Base-by-base conservation (phyloP, 2,113 vertebrate species). In the Boulengerochromis microlepis region DNA sequence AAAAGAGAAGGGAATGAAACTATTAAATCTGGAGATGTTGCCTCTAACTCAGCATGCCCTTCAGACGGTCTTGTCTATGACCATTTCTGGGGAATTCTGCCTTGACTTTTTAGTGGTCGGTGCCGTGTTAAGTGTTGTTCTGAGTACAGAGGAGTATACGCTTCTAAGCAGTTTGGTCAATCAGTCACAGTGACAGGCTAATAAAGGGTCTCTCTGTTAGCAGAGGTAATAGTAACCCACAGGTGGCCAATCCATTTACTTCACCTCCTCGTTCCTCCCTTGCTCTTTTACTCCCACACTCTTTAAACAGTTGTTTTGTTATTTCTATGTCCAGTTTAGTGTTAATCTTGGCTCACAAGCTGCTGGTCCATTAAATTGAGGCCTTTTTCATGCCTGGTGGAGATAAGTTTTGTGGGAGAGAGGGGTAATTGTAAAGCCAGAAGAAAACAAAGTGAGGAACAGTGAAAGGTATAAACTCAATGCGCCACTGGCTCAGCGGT, bases 181-280 rank as follows among this genome's bases (percentile, higher is more conserved):
- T 93, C 90, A 80, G 83, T 94, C 92, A 94, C 24, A 47, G 74
- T 92, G 95, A 93, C 91, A 93, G 88, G 71, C 78, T 91, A 89
- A 95, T 93, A 94, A 92, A 88, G 69, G 81, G 31, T 76, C 76
- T 81, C 81, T 90, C 83, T 90, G 57, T 91, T 87, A 85, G 86
- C 81, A 19, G 42, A 40, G 69, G 56, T 84, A 91, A 91, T 80
- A 40, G 81, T 87, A 86, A 87, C 82, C 86, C 85, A 88, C 56
- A 91, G 86, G 84, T 89, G 90, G 86, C 50, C 24, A 59, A 86
- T 84, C 74, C 80, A 87, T 86, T 84, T 57, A 71, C 82, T 80
- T 59, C 29, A 56, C 50, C 66, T 19, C 54, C 82, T 84, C 2
- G 2, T 69, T 82, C 24, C 16, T 31, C 56, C 10, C 42, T 66